A percentile compares a stretch with the other conserved stretches of the same genome.
Evolutionary conservation across 2,888 invertebrate genomes (phyloP).

Genomic region (Dryobotodes eremita): DNA sequence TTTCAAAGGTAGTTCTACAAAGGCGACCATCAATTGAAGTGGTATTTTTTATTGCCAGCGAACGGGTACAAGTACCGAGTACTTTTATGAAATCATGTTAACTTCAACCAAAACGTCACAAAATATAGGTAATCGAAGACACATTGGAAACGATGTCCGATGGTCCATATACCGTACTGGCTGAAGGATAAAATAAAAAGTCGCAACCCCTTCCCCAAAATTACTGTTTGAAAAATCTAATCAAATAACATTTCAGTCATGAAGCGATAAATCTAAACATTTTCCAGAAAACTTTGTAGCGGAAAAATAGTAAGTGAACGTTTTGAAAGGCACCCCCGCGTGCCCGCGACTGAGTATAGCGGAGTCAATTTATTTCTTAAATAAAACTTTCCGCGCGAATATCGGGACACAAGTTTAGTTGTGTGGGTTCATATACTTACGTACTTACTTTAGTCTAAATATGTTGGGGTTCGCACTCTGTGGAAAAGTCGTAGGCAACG

Average conservation of each 20-base stretch:
- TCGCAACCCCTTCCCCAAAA: not conserved
- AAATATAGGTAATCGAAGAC: not conserved
- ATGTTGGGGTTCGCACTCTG: constrained; percentile 53
- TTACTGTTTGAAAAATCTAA: constrained; percentile 47
- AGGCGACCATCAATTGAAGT: too few species aligned
- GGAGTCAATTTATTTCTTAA: constrained; percentile 76
- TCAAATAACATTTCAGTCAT: constrained; percentile 56
- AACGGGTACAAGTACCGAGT: too few species aligned
- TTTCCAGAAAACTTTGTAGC: constrained; percentile 64
- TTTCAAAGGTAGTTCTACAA: too few species aligned
- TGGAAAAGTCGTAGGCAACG: not conserved
- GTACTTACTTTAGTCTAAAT: constrained; percentile 12
- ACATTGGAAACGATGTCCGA: not conserved
- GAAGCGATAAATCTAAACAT: constrained; percentile 69
- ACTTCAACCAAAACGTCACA: not conserved
- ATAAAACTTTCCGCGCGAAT: constrained; percentile 70
- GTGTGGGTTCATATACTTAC: constrained; percentile 37
- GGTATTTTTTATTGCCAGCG: too few species aligned
- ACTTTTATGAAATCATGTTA: too few species aligned
- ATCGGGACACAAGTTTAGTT: constrained; percentile 66
- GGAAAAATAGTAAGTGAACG: constrained; percentile 66
- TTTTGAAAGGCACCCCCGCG: constrained; percentile 67
- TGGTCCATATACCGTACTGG: too few species aligned
- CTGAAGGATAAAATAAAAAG: not conserved
- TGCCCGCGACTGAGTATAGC: constrained; percentile 41